Conservation (phyloP, 2,113 vertebrate species). For the Rhizomys pruinosus region DNA sequence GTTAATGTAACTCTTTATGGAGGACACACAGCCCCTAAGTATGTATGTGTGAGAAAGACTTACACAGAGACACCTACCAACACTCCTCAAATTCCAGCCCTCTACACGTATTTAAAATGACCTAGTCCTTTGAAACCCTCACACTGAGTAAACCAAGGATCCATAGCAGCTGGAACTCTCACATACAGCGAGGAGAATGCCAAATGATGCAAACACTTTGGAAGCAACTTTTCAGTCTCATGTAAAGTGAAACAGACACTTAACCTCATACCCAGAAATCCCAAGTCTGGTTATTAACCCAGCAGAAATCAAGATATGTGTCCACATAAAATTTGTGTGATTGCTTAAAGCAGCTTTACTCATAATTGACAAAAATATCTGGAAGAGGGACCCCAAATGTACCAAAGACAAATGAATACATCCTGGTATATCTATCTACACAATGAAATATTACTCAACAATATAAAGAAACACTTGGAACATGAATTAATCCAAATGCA, state of each 20-base stretch:
- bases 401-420: background rate
- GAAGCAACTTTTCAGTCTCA: background rate
- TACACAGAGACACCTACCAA: background rate
- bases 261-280: background rate
- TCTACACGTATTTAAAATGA: background rate
- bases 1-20: fast-evolving
- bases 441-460: background rate
- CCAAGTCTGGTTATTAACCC: background rate
- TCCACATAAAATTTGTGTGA: background rate
- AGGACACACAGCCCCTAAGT: fast-evolving
- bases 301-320: background rate
- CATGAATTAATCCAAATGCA: background rate
- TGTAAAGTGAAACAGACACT: background rate
- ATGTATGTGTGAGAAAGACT: too few species aligned
- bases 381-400: background rate
- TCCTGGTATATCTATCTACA: background rate
- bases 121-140: background rate
- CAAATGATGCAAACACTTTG: background rate
- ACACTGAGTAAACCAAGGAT: background rate
- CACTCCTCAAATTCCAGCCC: background rate
- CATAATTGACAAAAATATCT: background rate
- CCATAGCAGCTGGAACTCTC: background rate
- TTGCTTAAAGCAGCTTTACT: background rate
- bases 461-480: background rate
- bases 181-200: background rate